phyloP scores from a whole-genome alignment of 2,797 vertebrate genomes.

The Scarus forsteni region DNA sequence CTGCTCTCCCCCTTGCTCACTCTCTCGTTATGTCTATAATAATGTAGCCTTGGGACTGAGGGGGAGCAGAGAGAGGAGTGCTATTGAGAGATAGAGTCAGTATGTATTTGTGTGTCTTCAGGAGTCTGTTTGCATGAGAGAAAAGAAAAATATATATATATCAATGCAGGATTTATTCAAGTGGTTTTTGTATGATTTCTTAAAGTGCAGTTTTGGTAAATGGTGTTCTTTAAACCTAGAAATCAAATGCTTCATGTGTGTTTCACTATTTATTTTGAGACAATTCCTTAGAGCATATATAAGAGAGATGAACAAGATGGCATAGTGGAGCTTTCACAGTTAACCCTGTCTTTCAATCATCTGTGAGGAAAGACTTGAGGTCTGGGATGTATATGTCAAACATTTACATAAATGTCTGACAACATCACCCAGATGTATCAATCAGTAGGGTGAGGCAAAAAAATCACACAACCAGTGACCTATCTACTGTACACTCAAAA shows the following conservation, averaged over 20 bases:
- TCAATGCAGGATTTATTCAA: neutral
- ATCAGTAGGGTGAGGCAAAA: no score
- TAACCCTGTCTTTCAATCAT: no score
- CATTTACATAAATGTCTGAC: no score
- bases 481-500: no score
- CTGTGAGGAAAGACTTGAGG: no score
- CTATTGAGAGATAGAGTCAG: slow-evolving; percentile 55
- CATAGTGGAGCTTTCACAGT: no score
- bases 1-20: slow-evolving; percentile 36
- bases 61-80: slow-evolving; percentile 58
- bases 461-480: no score
- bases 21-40: slow-evolving; percentile 60
- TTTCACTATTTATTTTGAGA: no score
- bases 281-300: no score
- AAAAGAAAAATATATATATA: neutral
- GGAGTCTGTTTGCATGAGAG: slow-evolving; percentile 18
- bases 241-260: neutral
- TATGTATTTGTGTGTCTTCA: slow-evolving; percentile 27
- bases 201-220: neutral
- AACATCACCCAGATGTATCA: no score
- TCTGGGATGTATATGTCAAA: no score
- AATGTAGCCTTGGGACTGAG: slow-evolving; percentile 70
- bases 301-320: no score
- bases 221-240: neutral
- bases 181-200: neutral